phyloP scores from a whole-genome alignment of 2,113 vertebrate genomes.

The Calonectris borealis region DNA sequence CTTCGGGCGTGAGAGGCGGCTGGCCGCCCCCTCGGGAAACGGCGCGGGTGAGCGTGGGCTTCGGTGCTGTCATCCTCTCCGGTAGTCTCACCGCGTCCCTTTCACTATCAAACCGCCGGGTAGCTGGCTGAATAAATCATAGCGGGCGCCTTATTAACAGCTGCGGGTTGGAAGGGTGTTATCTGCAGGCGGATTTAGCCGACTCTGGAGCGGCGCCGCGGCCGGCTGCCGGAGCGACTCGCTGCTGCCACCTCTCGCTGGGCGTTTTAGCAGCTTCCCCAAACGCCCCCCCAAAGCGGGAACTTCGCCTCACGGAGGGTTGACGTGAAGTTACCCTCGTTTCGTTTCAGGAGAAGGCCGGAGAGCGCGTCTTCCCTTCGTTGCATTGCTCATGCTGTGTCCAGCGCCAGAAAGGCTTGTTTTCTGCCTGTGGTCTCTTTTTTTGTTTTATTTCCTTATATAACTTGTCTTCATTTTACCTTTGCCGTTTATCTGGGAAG shows the following conservation, averaged over 20 bases:
- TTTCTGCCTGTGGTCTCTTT: background rate
- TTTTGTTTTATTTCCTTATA: background rate
- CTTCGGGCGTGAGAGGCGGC: background rate
- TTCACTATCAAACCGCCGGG: background rate
- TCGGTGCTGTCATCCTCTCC: background rate
- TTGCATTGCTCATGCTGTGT: background rate
- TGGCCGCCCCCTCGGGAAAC: background rate
- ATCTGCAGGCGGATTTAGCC: background rate
- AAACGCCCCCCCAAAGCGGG: accelerated
- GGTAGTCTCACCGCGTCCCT: accelerated
- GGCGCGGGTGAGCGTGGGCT: background rate
- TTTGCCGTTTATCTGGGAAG: background rate
- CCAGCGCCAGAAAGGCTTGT: background rate
- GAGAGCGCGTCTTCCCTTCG: background rate
- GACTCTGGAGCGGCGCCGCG: background rate
- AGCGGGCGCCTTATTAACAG: background rate
- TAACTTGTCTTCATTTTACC: background rate
- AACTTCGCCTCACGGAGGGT: accelerated
- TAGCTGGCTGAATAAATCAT: background rate
- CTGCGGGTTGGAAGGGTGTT: background rate
- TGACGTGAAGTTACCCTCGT: too few relatives aligned
- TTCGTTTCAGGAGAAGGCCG: background rate
- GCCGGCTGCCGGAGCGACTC: constrained; percentile 45
- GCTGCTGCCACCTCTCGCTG: constrained; percentile 78
- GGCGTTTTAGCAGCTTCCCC: background rate